Evolutionary conservation across 2,113 vertebrate genomes (phyloP).

Genomic region (Falcunculus frontatus): DNA sequence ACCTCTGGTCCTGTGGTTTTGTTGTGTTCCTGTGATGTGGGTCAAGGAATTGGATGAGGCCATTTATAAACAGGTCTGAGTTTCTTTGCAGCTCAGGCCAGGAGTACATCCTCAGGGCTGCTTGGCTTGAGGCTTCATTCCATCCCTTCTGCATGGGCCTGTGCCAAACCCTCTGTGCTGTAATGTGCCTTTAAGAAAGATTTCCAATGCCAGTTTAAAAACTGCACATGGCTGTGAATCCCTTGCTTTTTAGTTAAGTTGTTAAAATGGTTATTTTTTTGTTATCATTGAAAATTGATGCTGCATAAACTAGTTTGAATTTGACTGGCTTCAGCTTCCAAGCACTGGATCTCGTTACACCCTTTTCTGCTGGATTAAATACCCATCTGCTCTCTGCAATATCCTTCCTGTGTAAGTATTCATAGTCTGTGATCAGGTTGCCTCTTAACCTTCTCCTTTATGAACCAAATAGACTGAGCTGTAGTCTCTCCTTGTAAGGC

Average conservation of each 20-base stretch:
- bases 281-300: not conserved
- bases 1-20: not conserved
- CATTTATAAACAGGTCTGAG: not conserved
- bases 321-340: constrained; percentile 24
- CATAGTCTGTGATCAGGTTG: constrained; percentile 22
- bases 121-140: not conserved
- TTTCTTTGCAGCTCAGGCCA: not conserved
- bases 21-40: not conserved
- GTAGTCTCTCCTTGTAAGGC: constrained; percentile 28
- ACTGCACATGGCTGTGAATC: not conserved
- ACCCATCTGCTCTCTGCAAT: constrained; percentile 33
- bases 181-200: not conserved
- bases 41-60: fast-evolving
- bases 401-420: not conserved
- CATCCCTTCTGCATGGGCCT: not conserved
- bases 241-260: not conserved
- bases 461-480: constrained; percentile 10
- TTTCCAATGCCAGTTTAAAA: not conserved
- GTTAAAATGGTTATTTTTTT: constrained; percentile 4
- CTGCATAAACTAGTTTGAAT: constrained; percentile 12
- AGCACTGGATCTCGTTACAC: not conserved
- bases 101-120: fast-evolving
- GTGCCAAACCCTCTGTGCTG: not conserved
- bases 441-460: constrained; percentile 52
- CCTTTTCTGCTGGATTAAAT: constrained; percentile 58